Conservation (phyloP, 2,888 invertebrate genomes). For the Sycophila texana region DNA sequence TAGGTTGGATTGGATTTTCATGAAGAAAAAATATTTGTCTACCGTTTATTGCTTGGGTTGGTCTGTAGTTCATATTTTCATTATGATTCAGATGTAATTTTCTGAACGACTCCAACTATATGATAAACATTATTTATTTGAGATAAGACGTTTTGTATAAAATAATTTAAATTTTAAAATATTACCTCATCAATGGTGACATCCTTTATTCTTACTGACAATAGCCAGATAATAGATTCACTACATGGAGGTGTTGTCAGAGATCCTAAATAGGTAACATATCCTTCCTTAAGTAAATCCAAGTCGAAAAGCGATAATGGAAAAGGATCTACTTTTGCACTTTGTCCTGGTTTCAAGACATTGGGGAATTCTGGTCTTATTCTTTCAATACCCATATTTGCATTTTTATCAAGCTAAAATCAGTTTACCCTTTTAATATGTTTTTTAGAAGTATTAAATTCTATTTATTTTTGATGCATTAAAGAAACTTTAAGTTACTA, state of each 20-base stretch:
- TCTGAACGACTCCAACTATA: conserved; percentile 55
- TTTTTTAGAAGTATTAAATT: neutral
- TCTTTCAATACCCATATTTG: conserved; percentile 50
- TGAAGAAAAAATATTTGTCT: conserved; percentile 37
- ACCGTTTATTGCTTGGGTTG: conserved; percentile 48
- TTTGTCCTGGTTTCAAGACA: conserved; percentile 31
- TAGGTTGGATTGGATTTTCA: conserved; percentile 8
- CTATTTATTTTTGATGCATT: too few species aligned
- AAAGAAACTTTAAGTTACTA: too few species aligned
- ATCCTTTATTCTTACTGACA: conserved; percentile 74
- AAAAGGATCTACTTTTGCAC: conserved; percentile 55
- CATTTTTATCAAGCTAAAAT: conserved; percentile 51
- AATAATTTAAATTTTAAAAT: neutral
- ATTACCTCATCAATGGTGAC: conserved; percentile 60
- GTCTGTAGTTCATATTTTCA: conserved; percentile 49
- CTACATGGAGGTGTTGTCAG: conserved; percentile 78
- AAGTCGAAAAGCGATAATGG: conserved; percentile 70
- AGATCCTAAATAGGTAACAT: conserved; percentile 77
- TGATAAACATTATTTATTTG: neutral
- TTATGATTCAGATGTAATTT: conserved; percentile 31
- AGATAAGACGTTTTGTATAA: neutral
- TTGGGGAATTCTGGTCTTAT: conserved; percentile 32
- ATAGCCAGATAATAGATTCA: conserved; percentile 78
- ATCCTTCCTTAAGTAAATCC: conserved; percentile 54
- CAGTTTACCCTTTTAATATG: neutral